These are phyloP conservation scores for Sitta carolinensis DNA, from an alignment of 2,797 vertebrate species.

Conservation along the genomic window DNA sequence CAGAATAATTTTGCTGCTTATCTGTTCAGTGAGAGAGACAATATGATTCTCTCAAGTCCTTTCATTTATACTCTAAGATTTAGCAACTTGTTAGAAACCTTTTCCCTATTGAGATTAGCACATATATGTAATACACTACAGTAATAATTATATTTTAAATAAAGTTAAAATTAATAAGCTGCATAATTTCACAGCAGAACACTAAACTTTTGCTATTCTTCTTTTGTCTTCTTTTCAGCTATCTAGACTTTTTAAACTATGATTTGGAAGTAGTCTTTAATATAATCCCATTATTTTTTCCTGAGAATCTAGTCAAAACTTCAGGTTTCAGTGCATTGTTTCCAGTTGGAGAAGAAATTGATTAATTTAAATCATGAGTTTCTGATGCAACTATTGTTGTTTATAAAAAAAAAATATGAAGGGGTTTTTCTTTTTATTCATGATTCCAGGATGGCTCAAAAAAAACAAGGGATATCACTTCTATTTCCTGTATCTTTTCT, in stretches of 20 bases:
- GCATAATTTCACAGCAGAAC: neutral
- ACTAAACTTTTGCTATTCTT: neutral
- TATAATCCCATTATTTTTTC: neutral
- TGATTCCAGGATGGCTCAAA: neutral
- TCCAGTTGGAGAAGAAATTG: neutral
- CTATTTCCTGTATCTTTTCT: neutral
- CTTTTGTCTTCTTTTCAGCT: neutral
- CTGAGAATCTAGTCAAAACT: neutral
- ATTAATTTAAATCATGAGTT: neutral
- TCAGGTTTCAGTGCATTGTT: neutral
- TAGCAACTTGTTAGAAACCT: neutral
- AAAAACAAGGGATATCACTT: neutral
- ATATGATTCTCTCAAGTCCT: constrained; percentile 30
- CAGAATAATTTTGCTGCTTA: constrained; percentile 65
- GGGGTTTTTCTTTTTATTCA: neutral
- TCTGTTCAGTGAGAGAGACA: constrained; percentile 48
- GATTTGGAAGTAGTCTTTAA: neutral
- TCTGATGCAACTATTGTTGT: neutral
- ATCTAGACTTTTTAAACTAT: neutral
- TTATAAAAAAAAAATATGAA: neutral
- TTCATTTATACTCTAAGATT: constrained; percentile 44
- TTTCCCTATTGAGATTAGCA: constrained; percentile 21
- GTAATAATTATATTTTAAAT: constrained; percentile 26
- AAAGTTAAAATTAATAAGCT: constrained; percentile 16
- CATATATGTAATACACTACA: neutral